Percentiles rank a stretch among this genome's conserved stretches.
Conservation (phyloP, 2,797 vertebrate genomes). For the Thaleichthys pacificus region DNA sequence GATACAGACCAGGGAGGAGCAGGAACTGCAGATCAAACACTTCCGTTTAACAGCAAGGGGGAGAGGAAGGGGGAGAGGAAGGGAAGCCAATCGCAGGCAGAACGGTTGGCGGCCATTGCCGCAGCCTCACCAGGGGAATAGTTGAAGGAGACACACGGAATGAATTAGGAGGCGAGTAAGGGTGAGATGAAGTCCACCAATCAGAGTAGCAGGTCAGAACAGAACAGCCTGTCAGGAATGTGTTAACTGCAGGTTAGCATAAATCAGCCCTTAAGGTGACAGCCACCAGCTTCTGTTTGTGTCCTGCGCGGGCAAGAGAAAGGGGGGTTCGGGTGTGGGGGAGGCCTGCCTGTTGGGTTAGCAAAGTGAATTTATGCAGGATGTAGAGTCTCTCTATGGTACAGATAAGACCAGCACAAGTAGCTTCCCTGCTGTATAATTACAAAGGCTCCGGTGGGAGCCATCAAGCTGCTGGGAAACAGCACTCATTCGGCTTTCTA, state of each 20-base stretch:
- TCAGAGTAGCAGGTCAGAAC: slow-evolving; percentile 31
- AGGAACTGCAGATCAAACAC: slow-evolving; percentile 32
- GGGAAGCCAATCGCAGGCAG: slow-evolving; percentile 34
- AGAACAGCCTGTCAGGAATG: slow-evolving; percentile 17
- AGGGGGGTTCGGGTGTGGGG: background rate
- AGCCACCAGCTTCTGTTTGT: slow-evolving; percentile 10
- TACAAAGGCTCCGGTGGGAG: slow-evolving; percentile 19
- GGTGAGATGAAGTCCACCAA: slow-evolving; percentile 2
- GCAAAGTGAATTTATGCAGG: background rate
- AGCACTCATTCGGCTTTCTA: slow-evolving; percentile 1
- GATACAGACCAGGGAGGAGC: slow-evolving; percentile 49
- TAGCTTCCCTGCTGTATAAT: slow-evolving; percentile 16
- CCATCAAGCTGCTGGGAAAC: slow-evolving; percentile 13
- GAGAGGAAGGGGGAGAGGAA: slow-evolving; percentile 36
- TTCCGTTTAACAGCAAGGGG: slow-evolving; percentile 38
- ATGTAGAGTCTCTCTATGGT: slow-evolving; percentile 2
- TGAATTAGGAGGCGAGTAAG: background rate
- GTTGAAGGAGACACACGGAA: background rate
- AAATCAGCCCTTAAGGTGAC: slow-evolving; percentile 29
- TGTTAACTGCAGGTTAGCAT: slow-evolving; percentile 14
- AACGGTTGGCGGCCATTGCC: slow-evolving; percentile 38
- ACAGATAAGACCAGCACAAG: background rate
- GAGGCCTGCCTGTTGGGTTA: slow-evolving; percentile 16
- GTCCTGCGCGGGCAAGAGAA: background rate
- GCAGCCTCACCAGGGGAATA: slow-evolving; percentile 34